phyloP scores from a whole-genome alignment of 2,888 invertebrate species.

The Agrochola lychnidis region DNA sequence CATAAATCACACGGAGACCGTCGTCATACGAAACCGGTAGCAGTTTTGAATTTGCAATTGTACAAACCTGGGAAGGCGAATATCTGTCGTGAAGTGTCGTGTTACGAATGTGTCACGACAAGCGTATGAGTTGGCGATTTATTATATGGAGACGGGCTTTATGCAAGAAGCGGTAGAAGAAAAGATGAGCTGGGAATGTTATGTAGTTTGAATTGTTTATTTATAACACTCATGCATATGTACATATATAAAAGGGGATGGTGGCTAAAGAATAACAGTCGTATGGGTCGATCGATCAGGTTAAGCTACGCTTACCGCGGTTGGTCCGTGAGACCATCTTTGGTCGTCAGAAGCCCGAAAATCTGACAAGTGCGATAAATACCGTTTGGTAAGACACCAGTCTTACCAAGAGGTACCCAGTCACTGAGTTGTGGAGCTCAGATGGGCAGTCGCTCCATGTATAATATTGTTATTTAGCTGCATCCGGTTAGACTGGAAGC shows the following conservation, averaged over 20 bases:
- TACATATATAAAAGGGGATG: background rate
- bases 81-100: slow-evolving; percentile 53
- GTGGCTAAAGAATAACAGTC: too few relatives aligned
- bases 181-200: background rate
- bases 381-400: too few relatives aligned
- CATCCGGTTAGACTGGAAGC: too few relatives aligned
- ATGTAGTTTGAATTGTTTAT: slow-evolving; percentile 8
- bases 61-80: slow-evolving; percentile 42
- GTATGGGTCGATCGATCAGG: too few relatives aligned
- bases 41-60: slow-evolving; percentile 56
- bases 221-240: background rate
- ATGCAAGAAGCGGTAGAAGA: slow-evolving; percentile 34
- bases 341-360: too few relatives aligned
- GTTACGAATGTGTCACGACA: slow-evolving; percentile 49
- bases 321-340: too few relatives aligned
- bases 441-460: too few relatives aligned
- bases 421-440: too few relatives aligned
- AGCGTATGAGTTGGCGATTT: slow-evolving; percentile 56
- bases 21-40: slow-evolving; percentile 36
- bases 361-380: too few relatives aligned
- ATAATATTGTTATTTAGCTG: too few relatives aligned
- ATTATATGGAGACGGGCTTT: slow-evolving; percentile 29
- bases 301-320: too few relatives aligned
- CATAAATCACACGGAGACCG: slow-evolving; percentile 43
- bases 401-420: too few relatives aligned